Evolutionary conservation across 2,113 vertebrate species (phyloP).

Genomic region (Setophaga petechia): DNA sequence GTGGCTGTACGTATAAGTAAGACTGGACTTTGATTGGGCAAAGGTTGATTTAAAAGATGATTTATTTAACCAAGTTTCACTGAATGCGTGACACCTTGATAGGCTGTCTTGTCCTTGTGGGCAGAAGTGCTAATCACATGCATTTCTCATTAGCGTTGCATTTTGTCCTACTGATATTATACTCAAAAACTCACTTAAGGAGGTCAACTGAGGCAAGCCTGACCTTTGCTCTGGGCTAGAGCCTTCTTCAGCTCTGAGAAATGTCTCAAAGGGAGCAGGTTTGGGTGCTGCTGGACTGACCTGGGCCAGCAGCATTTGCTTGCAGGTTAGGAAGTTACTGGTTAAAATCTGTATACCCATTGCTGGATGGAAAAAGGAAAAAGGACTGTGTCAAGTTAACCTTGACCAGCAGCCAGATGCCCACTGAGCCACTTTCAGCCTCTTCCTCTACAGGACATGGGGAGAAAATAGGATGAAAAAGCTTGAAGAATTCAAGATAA

Average conservation of each 20-base stretch:
- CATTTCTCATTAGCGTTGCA: background rate
- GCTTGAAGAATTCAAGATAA: background rate
- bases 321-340: background rate
- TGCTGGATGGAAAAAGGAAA: background rate
- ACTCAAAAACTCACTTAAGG: background rate
- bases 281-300: background rate
- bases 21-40: slow-evolving; percentile 86
- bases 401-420: background rate
- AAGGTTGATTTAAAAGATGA: slow-evolving; percentile 93
- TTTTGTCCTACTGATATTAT: background rate
- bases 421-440: background rate
- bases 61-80: slow-evolving; percentile 86
- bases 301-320: background rate
- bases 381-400: background rate
- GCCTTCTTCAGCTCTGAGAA: background rate
- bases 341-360: background rate
- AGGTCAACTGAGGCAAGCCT: background rate
- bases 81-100: slow-evolving; percentile 50
- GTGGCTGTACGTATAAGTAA: slow-evolving; percentile 59
- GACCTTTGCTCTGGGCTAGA: slow-evolving; percentile 12
- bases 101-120: slow-evolving; percentile 51
- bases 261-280: background rate
- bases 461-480: background rate
- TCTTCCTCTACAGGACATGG: background rate
- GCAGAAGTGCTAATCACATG: background rate